These are phyloP conservation scores for Drosophila nannoptera DNA, from an alignment of 1,140 invertebrate species.

Conservation along the genomic window DNA sequence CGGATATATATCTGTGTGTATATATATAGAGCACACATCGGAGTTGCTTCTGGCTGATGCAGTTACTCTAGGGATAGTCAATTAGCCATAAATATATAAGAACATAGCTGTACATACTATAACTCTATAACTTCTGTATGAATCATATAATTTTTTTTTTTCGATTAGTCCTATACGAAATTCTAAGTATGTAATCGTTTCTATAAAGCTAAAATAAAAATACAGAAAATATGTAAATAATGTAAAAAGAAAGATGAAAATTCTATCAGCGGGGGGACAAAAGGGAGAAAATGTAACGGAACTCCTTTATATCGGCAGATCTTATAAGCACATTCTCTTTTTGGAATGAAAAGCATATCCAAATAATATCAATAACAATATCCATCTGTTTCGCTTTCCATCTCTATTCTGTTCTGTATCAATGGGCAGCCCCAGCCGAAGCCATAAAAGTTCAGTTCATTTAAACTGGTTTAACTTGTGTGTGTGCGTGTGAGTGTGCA, in stretches of 20 bases:
- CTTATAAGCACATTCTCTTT: too few relatives aligned
- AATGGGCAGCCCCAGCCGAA: neutral
- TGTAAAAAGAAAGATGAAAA: neutral
- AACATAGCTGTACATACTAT: slow-evolving; percentile 11
- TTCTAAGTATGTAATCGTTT: slow-evolving; percentile 26
- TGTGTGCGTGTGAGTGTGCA: too few relatives aligned
- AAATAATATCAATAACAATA: too few relatives aligned
- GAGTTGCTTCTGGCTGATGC: neutral
- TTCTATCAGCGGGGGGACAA: neutral
- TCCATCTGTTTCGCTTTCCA: too few relatives aligned
- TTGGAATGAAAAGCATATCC: too few relatives aligned
- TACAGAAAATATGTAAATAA: slow-evolving; percentile 19
- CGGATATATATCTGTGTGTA: too few relatives aligned
- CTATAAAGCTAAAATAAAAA: slow-evolving; percentile 37
- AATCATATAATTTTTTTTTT: slow-evolving; percentile 38
- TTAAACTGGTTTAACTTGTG: neutral
- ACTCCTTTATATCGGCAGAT: too few relatives aligned
- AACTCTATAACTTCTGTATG: slow-evolving; percentile 19
- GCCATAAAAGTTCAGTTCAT: neutral
- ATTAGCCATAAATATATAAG: slow-evolving; percentile 30
- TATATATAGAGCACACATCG: neutral
- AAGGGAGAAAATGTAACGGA: too few relatives aligned
- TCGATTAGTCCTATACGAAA: slow-evolving; percentile 34
- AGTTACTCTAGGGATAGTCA: slow-evolving; percentile 35
- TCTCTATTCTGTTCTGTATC: too few relatives aligned